Percentiles rank a stretch among this genome's conserved stretches.
Conservation (phyloP, 2,888 invertebrate genomes). For the Eristalinus aeneus region DNA sequence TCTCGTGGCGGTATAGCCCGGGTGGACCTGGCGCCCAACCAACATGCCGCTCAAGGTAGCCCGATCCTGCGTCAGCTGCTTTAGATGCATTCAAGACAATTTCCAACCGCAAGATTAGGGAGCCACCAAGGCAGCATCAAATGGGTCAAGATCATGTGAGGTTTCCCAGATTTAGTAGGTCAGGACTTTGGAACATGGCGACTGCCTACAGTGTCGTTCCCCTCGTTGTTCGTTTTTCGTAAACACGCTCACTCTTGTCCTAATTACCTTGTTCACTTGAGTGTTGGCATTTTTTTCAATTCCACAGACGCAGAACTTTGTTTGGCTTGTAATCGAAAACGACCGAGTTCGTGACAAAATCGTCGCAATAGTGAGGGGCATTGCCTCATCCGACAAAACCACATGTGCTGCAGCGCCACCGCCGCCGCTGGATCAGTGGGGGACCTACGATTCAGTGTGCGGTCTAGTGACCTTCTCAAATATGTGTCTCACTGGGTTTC, state of each 20-base stretch:
- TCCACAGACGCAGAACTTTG: background rate
- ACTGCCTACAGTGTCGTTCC: too few species aligned
- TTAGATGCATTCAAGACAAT: too few species aligned
- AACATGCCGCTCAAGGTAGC: too few species aligned
- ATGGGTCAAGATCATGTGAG: too few species aligned
- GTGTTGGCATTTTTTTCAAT: background rate
- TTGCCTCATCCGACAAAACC: slow-evolving; percentile 48
- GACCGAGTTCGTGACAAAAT: background rate
- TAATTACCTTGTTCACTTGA: background rate
- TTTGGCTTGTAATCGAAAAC: background rate
- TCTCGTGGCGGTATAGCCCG: too few species aligned
- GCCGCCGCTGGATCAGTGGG: background rate
- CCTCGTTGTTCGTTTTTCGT: too few species aligned
- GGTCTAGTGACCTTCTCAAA: slow-evolving; percentile 61
- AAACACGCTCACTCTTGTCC: background rate
- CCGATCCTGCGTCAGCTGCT: too few species aligned
- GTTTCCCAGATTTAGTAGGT: too few species aligned
- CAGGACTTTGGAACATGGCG: too few species aligned
- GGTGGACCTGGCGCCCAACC: too few species aligned
- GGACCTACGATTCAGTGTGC: background rate
- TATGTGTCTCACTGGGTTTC: slow-evolving; percentile 40
- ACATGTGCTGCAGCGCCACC: slow-evolving; percentile 8
- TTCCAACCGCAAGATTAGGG: too few species aligned
- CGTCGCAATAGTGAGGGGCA: slow-evolving; percentile 44
- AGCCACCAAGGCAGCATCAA: too few species aligned